Conservation (phyloP, 2,888 invertebrate species). For the Pollenia labialis region DNA sequence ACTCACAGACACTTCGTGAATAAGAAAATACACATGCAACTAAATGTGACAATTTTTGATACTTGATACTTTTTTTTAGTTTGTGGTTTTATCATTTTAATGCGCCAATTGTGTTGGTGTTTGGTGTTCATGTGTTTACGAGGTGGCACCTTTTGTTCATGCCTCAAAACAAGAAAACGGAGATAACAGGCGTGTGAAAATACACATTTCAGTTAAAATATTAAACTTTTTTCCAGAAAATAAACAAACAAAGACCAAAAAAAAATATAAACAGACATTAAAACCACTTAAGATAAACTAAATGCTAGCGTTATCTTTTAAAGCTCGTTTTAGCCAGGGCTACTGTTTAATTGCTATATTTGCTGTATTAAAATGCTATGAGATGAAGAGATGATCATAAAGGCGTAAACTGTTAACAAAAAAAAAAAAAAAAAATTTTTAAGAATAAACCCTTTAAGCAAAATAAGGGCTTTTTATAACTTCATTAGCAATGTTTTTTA, state of each 20-base stretch:
- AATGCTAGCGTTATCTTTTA: conserved; percentile 48
- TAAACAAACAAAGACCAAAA: background rate
- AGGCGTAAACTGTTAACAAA: conserved; percentile 68
- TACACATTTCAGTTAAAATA: conserved; percentile 38
- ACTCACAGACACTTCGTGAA: conserved; percentile 10
- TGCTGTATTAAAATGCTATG: background rate
- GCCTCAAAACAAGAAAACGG: conserved; percentile 11
- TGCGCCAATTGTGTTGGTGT: conserved; percentile 54
- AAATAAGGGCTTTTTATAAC: conserved; percentile 67
- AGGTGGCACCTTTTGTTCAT: conserved; percentile 58
- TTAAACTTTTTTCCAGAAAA: conserved; percentile 28
- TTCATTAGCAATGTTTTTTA: conserved; percentile 45
- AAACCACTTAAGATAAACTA: conserved; percentile 57
- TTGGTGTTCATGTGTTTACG: conserved; percentile 23
- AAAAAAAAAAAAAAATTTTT: background rate
- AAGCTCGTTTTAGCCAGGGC: conserved; percentile 62
- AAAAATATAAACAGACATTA: conserved; percentile 7
- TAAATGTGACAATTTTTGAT: conserved; percentile 58
- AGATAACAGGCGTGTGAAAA: conserved; percentile 72
- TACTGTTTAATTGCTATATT: conserved; percentile 67
- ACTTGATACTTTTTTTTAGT: conserved; percentile 61
- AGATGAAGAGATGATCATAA: conserved; percentile 35
- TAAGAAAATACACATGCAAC: conserved; percentile 26
- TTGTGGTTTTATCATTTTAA: conserved; percentile 38
- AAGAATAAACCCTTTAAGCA: conserved; percentile 60